Evolutionary conservation across 2,113 vertebrate species (phyloP).

Genomic region (Rissa tridactyla): DNA sequence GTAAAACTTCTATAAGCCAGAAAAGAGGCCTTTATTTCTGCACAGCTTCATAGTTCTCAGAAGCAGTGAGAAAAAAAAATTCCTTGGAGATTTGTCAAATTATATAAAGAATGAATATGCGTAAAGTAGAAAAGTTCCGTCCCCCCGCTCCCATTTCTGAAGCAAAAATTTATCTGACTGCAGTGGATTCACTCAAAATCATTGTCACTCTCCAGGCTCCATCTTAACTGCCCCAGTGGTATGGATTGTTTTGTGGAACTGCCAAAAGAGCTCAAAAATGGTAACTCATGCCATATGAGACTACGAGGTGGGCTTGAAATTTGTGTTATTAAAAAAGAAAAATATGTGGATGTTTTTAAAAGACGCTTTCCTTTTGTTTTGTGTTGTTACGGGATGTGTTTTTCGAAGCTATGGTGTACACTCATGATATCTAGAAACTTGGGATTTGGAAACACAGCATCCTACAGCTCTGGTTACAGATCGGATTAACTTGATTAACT

Average conservation of each 20-base stretch:
- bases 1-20: neutral
- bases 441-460: neutral
- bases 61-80: neutral
- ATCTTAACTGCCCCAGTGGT: neutral
- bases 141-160: neutral
- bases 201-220: neutral
- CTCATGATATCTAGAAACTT: neutral
- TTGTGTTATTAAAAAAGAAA: neutral
- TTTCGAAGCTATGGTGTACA: neutral
- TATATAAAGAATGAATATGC: neutral
- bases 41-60: neutral
- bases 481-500: neutral
- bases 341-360: neutral
- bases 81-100: neutral
- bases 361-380: fast-evolving
- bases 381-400: neutral
- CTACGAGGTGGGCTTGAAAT: neutral
- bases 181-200: neutral
- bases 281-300: neutral
- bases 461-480: neutral
- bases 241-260: neutral
- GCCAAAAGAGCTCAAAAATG: neutral
- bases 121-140: neutral
- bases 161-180: neutral
- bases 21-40: neutral